These are phyloP conservation scores for Labia minor DNA, from an alignment of 2,888 invertebrate genomes.

Conservation along the genomic window DNA sequence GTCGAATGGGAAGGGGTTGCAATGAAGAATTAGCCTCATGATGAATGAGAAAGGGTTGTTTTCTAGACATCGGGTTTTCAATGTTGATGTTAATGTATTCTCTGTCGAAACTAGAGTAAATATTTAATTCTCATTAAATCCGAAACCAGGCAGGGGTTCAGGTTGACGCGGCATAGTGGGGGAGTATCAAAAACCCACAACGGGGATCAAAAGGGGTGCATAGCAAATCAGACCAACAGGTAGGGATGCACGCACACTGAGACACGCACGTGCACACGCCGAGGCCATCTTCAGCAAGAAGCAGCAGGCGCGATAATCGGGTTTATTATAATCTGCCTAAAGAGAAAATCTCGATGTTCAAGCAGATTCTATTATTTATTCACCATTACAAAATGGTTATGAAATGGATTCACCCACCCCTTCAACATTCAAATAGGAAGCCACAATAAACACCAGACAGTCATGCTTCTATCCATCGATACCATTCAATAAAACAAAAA, in stretches of 20 bases:
- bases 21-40: too few species aligned
- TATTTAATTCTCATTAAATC: constrained; percentile 13
- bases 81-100: constrained; percentile 6
- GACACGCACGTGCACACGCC: neutral
- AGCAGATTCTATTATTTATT: neutral
- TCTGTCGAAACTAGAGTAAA: constrained; percentile 4
- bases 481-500: too few species aligned
- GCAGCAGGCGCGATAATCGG: neutral
- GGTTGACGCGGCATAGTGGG: neutral
- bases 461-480: too few species aligned
- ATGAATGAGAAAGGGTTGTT: neutral
- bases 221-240: constrained; percentile 13
- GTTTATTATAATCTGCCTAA: constrained; percentile 3
- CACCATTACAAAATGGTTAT: too few species aligned
- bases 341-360: neutral
- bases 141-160: neutral
- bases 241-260: neutral
- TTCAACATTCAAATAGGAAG: too few species aligned
- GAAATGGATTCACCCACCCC: too few species aligned
- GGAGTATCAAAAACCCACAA: constrained; percentile 13
- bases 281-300: neutral
- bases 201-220: neutral
- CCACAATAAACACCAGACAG: too few species aligned
- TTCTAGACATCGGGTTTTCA: neutral
- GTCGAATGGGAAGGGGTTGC: neutral